Base-by-base conservation (phyloP, 2,888 invertebrate species). In the Kuschelorhynchus macadamiae region DNA sequence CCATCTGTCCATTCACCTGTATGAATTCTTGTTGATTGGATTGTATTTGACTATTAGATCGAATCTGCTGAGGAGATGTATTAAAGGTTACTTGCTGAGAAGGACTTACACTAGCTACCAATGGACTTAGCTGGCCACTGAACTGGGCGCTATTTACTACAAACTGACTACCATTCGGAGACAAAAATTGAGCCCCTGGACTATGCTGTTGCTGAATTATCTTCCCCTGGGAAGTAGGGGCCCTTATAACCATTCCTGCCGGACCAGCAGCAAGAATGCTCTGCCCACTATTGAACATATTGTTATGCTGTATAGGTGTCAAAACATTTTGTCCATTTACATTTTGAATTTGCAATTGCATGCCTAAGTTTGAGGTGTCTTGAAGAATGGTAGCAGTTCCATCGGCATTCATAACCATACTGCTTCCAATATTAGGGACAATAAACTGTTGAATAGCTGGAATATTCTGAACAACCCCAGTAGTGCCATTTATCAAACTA, bases 371-470 rank as follows among this genome's bases (percentile, higher is more conserved):
- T 0, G 89, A 86, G 16, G 89, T 87, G 72, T 92, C 92, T 79
- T 91, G 92, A 39, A 90, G 77, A 46, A 94, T 86, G 0, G 93
- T 92, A 0, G 93, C 90, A 2, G 87, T 87, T 2, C 85, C 85
- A 77, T 92, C 92, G 0, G 93, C 90, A 8, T 92, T 90, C 92
- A 94, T 92, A 0, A 95, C 91, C 90, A 94, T 90, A 41, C 70
- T 70, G 0, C 94, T 92, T 11, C 92, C 82, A 17, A 92, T 84
- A 73, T 94, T 93, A 9, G 94, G 94, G 61, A 94, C 90, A 56
- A 94, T 90, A 75, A 94, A 91, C 78, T 94, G 94, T 79, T 94
- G 94, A 74, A 92, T 91, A 0, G 91, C 89, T 0, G 92, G 92
- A 79, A 92, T 91, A 79, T 92, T 92, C 52, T 91, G 90, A 72